phyloP scores from a whole-genome alignment of 2,888 invertebrate genomes.

The Oithona nana region DNA sequence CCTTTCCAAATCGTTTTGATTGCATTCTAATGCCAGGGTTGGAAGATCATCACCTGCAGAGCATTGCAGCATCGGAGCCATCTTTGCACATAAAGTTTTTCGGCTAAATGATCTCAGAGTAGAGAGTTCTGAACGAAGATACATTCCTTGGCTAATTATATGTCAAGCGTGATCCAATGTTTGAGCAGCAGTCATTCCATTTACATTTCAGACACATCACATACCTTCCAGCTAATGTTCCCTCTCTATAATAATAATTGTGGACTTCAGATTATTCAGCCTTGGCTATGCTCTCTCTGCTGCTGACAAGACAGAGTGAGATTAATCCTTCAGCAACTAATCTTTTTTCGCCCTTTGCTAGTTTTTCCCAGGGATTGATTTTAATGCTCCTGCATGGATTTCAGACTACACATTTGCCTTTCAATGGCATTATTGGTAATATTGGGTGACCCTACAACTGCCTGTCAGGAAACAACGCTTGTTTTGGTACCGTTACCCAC shows the following conservation, averaged over 20 bases:
- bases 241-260: too few relatives aligned
- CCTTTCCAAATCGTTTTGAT: background rate
- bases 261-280: too few relatives aligned
- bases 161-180: background rate
- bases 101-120: background rate
- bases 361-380: background rate
- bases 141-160: background rate
- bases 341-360: too few relatives aligned
- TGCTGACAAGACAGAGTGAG: too few relatives aligned
- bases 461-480: background rate
- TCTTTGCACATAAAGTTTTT: background rate
- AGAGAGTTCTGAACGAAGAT: background rate
- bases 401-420: background rate
- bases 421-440: background rate
- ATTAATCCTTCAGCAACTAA: too few relatives aligned
- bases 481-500: background rate
- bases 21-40: background rate
- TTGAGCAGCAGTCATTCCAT: too few relatives aligned
- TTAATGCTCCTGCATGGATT: background rate
- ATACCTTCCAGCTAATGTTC: too few relatives aligned
- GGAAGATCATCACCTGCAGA: background rate
- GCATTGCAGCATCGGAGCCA: too few relatives aligned
- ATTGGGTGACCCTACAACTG: background rate
- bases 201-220: background rate
- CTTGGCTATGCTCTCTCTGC: too few relatives aligned